A percentile compares a stretch with the other conserved stretches of the same genome.
phyloP scores from a whole-genome alignment of 2,888 invertebrate species.

The Drosophila neonasuta region DNA sequence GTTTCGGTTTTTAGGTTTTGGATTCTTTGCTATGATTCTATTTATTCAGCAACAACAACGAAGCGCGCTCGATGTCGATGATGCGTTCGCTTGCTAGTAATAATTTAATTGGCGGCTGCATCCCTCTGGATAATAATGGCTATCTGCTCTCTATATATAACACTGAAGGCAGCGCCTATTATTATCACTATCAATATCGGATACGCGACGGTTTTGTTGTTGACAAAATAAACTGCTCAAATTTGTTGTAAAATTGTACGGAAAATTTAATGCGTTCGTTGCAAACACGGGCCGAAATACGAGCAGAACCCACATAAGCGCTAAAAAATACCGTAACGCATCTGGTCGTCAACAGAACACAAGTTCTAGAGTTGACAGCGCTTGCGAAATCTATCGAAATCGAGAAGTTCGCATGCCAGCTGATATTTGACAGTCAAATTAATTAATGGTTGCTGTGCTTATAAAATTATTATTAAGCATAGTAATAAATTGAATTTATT shows the following conservation, averaged over 20 bases:
- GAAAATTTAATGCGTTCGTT: constrained; percentile 73
- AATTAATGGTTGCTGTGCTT: background rate
- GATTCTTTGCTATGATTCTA: constrained; percentile 37
- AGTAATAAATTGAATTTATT: background rate
- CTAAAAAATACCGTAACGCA: constrained; percentile 64
- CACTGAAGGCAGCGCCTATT: constrained; percentile 21
- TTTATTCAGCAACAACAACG: constrained; percentile 59
- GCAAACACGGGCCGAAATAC: constrained; percentile 67
- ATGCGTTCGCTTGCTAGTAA: constrained; percentile 49
- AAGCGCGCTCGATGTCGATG: constrained; percentile 57
- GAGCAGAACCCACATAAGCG: constrained; percentile 39
- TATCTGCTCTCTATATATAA: background rate
- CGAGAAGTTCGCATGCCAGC: background rate
- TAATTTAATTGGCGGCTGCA: constrained; percentile 60
- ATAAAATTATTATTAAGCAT: background rate
- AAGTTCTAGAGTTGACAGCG: constrained; percentile 53
- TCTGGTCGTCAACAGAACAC: constrained; percentile 31
- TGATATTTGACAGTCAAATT: background rate
- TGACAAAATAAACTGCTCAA: constrained; percentile 23
- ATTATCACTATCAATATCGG: background rate
- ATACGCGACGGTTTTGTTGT: constrained; percentile 13
- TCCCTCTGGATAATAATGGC: constrained; percentile 36
- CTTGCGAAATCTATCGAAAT: background rate
- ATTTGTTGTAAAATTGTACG: constrained; percentile 27
- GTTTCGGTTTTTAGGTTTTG: background rate